Conservation (phyloP, 2,888 invertebrate genomes). For the Ormyrus pomaceus region DNA sequence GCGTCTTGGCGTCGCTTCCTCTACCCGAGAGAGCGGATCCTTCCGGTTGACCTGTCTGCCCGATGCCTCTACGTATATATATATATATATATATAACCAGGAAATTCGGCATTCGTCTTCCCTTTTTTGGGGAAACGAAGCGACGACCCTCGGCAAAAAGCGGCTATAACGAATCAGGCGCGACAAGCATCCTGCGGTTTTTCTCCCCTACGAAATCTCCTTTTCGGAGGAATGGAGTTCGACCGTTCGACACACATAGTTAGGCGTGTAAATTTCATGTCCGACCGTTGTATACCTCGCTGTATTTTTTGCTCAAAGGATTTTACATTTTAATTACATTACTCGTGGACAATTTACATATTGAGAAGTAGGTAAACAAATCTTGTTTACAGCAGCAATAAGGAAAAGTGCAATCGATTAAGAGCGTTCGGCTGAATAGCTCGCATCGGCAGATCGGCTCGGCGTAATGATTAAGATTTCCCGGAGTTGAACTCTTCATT, state of each 20-base stretch:
- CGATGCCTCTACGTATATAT: background rate
- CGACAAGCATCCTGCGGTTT: constrained; percentile 12
- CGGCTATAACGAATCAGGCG: constrained; percentile 20
- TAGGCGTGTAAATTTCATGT: background rate
- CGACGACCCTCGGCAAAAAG: background rate
- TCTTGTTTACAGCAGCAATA: too few relatives aligned
- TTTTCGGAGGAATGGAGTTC: too few relatives aligned
- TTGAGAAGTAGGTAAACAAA: too few relatives aligned
- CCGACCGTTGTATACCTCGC: too few relatives aligned
- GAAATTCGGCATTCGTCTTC: constrained; percentile 27
- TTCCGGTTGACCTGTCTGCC: constrained; percentile 49
- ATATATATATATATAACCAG: too few relatives aligned
- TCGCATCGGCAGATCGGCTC: constrained; percentile 22
- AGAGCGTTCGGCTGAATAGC: background rate
- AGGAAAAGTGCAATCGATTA: too few relatives aligned
- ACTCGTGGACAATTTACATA: too few relatives aligned
- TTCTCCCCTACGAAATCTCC: background rate
- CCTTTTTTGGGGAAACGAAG: background rate
- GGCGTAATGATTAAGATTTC: constrained; percentile 49
- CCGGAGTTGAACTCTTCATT: constrained; percentile 53
- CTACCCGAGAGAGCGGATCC: constrained; percentile 42
- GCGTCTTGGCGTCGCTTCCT: constrained; percentile 12
- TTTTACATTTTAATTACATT: too few relatives aligned
- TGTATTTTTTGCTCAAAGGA: too few relatives aligned
- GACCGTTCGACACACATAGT: background rate